Evolutionary conservation across 2,113 vertebrate species (phyloP).

Genomic region (Pelecanoides urinatrix): DNA sequence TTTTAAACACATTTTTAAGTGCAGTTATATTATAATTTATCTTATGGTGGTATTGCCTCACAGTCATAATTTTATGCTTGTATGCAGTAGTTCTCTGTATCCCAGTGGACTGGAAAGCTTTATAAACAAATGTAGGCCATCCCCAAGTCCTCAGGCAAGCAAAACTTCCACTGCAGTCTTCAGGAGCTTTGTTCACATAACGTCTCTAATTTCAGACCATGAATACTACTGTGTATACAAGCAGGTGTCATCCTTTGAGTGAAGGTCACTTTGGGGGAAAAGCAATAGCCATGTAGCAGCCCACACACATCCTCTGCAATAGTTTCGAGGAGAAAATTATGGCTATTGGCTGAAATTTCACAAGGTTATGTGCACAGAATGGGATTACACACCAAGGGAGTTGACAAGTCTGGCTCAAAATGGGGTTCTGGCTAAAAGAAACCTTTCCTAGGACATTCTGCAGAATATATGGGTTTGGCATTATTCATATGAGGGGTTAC

Average conservation of each 20-base stretch:
- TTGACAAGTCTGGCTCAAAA: background rate
- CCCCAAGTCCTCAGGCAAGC: background rate
- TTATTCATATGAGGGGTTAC: background rate
- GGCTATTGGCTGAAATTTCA: background rate
- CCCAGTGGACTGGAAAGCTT: background rate
- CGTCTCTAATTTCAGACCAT: background rate
- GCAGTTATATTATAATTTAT: background rate
- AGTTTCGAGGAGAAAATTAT: background rate
- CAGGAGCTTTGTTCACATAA: background rate
- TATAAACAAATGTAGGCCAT: background rate
- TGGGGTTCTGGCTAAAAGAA: background rate
- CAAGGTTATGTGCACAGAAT: background rate
- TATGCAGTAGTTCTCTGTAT: background rate
- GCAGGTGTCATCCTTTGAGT: background rate
- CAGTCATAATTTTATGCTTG: background rate
- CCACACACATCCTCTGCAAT: background rate
- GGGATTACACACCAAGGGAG: background rate
- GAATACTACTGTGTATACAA: background rate
- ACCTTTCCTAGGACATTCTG: background rate
- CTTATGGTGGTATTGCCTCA: background rate
- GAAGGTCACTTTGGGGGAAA: background rate
- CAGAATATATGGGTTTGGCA: background rate
- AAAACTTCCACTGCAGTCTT: background rate
- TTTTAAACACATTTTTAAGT: slow-evolving; percentile 1
- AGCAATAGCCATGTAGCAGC: background rate